These are phyloP conservation scores for Macquaria australasica DNA, from an alignment of 2,113 vertebrate genomes.

Conservation along the genomic window DNA sequence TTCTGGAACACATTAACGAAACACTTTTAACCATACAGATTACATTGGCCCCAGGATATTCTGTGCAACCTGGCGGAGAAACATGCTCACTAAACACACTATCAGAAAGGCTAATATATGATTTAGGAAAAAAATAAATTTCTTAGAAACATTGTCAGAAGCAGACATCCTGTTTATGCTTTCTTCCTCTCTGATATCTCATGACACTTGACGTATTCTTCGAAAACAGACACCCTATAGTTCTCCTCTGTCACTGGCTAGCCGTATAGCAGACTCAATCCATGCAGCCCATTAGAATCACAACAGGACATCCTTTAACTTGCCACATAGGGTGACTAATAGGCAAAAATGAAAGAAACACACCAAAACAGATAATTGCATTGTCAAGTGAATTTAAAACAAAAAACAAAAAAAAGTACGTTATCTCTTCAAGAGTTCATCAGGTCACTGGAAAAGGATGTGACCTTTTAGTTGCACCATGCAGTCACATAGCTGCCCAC, in stretches of 20 bases:
- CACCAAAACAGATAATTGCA: background rate
- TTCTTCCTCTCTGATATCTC: background rate
- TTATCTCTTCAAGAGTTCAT: background rate
- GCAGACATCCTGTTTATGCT: conserved; percentile 5
- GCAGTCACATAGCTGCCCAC: background rate
- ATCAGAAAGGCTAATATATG: background rate
- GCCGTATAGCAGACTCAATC: background rate
- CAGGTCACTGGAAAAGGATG: background rate
- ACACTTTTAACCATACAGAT: background rate
- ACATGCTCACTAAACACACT: background rate
- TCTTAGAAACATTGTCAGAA: background rate
- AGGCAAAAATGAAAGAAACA: conserved; percentile 2
- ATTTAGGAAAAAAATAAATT: background rate
- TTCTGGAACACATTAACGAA: background rate
- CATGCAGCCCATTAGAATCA: background rate
- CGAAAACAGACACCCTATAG: background rate
- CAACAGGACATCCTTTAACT: conserved; percentile 2
- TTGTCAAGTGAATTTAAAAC: background rate
- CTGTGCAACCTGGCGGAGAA: background rate
- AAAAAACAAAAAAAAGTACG: too few relatives aligned
- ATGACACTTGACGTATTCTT: background rate
- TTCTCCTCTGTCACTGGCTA: background rate
- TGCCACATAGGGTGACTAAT: background rate
- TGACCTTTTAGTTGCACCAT: too few relatives aligned
- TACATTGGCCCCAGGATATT: background rate